A percentile compares a stretch with the other conserved stretches of the same genome.
Conservation (phyloP, 1,140 invertebrate genomes). For the Pristionchus pacificus region DNA sequence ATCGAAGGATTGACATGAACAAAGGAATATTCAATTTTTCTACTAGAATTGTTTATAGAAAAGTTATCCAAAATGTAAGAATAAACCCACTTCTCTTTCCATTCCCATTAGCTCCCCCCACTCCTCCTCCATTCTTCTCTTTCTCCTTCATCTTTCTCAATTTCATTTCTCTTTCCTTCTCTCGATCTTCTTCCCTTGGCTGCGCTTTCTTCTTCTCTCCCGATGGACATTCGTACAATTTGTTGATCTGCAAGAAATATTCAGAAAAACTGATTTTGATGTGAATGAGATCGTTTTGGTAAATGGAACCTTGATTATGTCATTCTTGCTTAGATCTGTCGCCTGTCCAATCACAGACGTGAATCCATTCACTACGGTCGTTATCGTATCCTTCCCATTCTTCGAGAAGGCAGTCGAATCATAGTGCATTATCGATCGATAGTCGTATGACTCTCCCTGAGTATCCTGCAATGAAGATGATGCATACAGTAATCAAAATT, state of each 20-base stretch:
- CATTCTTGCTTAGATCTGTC: slow-evolving; percentile 48
- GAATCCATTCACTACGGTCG: slow-evolving; percentile 47
- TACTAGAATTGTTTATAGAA: too few relatives aligned
- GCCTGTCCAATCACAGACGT: slow-evolving; percentile 48
- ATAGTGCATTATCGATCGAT: slow-evolving; percentile 52
- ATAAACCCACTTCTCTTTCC: too few relatives aligned
- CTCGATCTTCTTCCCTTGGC: background rate
- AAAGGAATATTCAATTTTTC: too few relatives aligned
- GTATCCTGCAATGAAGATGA: slow-evolving; percentile 40
- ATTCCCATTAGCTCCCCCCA: too few relatives aligned
- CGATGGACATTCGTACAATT: slow-evolving; percentile 38
- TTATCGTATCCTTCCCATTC: slow-evolving; percentile 55
- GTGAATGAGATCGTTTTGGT: too few relatives aligned
- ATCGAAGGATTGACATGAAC: background rate
- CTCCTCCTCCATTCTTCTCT: too few relatives aligned
- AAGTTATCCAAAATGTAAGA: background rate
- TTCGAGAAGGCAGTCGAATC: slow-evolving; percentile 51
- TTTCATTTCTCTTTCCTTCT: too few relatives aligned
- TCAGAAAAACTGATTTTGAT: too few relatives aligned
- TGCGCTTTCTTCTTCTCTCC: slow-evolving; percentile 21
- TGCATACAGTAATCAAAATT: background rate
- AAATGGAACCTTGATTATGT: slow-evolving; percentile 50
- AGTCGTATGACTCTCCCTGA: slow-evolving; percentile 54
- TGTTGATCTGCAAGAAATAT: slow-evolving; percentile 40
- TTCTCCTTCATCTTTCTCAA: too few relatives aligned